These are phyloP conservation scores for Characodon lateralis DNA, from an alignment of 2,797 vertebrate species.

Conservation along the genomic window DNA sequence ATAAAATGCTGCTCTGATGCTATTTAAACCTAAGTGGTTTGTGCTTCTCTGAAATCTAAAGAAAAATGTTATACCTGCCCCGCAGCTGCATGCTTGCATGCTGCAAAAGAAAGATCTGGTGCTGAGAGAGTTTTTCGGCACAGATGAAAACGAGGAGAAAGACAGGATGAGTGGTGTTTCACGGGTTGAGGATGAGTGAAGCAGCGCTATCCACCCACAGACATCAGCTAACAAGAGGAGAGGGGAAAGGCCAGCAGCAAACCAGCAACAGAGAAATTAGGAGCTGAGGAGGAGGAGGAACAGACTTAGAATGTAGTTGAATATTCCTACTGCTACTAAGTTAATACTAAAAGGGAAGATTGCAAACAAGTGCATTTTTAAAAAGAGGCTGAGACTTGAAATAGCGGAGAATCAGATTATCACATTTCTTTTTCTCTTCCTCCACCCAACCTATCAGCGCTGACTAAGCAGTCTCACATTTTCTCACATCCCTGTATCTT, in stretches of 20 bases:
- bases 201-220: slow-evolving; percentile 69
- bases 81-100: slow-evolving; percentile 22
- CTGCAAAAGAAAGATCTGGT: slow-evolving; percentile 12
- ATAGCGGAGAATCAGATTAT: slow-evolving; percentile 11
- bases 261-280: slow-evolving; percentile 57
- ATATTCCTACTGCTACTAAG: slow-evolving; percentile 1
- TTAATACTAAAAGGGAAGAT: slow-evolving; percentile 7
- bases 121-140: slow-evolving; percentile 36
- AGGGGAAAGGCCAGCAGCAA: slow-evolving; percentile 72
- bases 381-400: slow-evolving; percentile 23
- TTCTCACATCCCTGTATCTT: slow-evolving; percentile 23
- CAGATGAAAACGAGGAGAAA: slow-evolving; percentile 45
- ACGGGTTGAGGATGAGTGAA: slow-evolving; percentile 72
- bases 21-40: slow-evolving; percentile 8
- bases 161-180: slow-evolving; percentile 49
- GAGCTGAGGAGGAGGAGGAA: slow-evolving; percentile 35
- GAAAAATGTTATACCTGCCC: not conserved
- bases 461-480: slow-evolving; percentile 20
- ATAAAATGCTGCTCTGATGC: slow-evolving; percentile 11
- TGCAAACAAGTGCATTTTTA: not conserved
- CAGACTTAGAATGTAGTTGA: slow-evolving; percentile 24
- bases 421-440: not conserved
- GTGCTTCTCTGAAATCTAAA: slow-evolving; percentile 17
- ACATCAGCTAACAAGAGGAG: slow-evolving; percentile 67
- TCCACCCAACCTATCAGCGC: no score